Evolutionary conservation across 1,140 invertebrate genomes (phyloP).

Genomic region (Hyles vespertilio): DNA sequence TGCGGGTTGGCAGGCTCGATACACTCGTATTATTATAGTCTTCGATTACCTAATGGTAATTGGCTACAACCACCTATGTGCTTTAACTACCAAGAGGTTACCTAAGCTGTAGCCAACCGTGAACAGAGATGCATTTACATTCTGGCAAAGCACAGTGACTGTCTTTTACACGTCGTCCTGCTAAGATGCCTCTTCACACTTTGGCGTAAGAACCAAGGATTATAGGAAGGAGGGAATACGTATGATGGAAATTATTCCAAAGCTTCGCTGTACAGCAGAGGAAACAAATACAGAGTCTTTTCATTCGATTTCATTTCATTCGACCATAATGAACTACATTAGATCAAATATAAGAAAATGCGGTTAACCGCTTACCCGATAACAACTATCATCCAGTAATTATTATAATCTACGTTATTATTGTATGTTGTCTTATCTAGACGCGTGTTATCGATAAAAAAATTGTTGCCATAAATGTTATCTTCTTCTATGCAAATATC

Average conservation of each 20-base stretch:
- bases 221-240: not conserved
- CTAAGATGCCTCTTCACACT: too few relatives aligned
- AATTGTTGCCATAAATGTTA: constrained; percentile 22
- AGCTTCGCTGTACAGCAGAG: not conserved
- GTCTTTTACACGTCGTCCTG: too few relatives aligned
- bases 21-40: too few relatives aligned
- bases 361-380: constrained; percentile 3
- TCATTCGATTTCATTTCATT: not conserved
- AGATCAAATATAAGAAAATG: constrained; percentile 1
- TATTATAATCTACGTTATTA: constrained; percentile 11
- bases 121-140: too few relatives aligned
- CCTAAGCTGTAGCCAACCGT: too few relatives aligned
- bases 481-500: constrained; percentile 4
- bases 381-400: constrained; percentile 5
- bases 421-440: constrained; percentile 18
- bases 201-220: too few relatives aligned
- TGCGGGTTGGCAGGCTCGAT: too few relatives aligned
- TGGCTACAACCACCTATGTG: too few relatives aligned
- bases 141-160: too few relatives aligned
- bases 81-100: too few relatives aligned
- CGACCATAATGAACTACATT: not conserved
- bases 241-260: not conserved
- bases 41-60: too few relatives aligned
- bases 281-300: not conserved
- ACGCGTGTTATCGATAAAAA: constrained; percentile 13